These are phyloP conservation scores for Meghimatium bilineatum DNA, from an alignment of 2,888 invertebrate genomes.

Conservation along the genomic window DNA sequence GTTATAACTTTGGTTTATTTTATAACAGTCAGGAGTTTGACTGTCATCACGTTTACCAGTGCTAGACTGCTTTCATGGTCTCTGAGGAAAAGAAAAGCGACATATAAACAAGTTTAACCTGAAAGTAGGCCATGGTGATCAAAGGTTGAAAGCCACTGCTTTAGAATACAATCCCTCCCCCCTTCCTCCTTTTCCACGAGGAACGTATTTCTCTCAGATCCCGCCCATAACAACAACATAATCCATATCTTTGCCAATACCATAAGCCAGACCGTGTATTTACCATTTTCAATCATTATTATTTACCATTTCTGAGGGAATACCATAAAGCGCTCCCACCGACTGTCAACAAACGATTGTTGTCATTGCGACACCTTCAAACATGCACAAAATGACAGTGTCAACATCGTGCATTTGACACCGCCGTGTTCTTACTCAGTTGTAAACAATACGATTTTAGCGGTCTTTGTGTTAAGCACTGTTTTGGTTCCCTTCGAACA, in stretches of 20 bases:
- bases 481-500: constrained; percentile 22
- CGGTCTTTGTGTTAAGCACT: constrained; percentile 35
- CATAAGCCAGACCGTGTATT: constrained; percentile 8
- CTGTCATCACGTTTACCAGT: too few relatives aligned
- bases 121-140: too few relatives aligned
- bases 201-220: not conserved
- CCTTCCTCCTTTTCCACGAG: too few relatives aligned
- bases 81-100: too few relatives aligned
- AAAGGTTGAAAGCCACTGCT: too few relatives aligned
- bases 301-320: constrained; percentile 33
- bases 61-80: too few relatives aligned
- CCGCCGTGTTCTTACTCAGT: constrained; percentile 17
- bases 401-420: constrained; percentile 38
- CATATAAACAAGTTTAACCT: too few relatives aligned
- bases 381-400: constrained; percentile 27
- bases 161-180: too few relatives aligned
- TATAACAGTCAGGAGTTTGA: too few relatives aligned
- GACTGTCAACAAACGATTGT: constrained; percentile 35
- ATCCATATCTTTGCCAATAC: not conserved
- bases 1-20: too few relatives aligned
- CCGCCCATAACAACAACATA: not conserved
- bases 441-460: constrained; percentile 34
- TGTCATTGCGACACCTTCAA: constrained; percentile 26
- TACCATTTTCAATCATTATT: constrained; percentile 21
- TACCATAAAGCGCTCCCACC: constrained; percentile 19